Evolutionary conservation across 2,797 vertebrate genomes (phyloP).

Genomic region (Silurus lanzhouensis): DNA sequence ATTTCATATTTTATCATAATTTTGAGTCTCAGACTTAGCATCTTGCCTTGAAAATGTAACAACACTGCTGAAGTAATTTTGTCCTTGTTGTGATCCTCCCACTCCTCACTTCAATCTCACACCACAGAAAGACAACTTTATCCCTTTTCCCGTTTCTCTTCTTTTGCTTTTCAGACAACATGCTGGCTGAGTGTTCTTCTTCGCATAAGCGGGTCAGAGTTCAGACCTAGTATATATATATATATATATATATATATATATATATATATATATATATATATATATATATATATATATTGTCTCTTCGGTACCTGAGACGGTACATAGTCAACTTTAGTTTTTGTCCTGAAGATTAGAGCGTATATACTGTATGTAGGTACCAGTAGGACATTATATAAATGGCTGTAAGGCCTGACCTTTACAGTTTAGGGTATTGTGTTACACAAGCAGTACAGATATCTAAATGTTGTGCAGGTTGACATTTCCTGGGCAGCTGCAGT

Average conservation of each 20-base stretch:
- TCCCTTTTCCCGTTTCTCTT: neutral
- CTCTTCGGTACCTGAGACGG: neutral
- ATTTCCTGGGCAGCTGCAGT: constrained; percentile 14
- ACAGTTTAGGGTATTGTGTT: neutral
- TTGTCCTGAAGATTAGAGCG: neutral
- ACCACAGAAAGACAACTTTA: neutral
- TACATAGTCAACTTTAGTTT: neutral
- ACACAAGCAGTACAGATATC: neutral
- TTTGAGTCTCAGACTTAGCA: too few relatives aligned
- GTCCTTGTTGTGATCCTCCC: neutral
- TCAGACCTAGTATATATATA: neutral
- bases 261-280: neutral
- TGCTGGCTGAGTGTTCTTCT: neutral
- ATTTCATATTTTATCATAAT: neutral
- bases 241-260: too few relatives aligned
- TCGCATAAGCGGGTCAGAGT: neutral
- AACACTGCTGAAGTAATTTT: neutral
- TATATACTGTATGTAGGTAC: neutral
- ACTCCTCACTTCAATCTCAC: neutral
- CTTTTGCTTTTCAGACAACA: too few relatives aligned
- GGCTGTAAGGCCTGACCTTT: neutral
- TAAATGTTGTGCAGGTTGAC: neutral
- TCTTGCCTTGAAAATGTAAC: neutral
- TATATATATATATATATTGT: neutral
- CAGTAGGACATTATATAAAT: neutral